phyloP scores from a whole-genome alignment of 2,113 vertebrate species.

The Procavia capensis region DNA sequence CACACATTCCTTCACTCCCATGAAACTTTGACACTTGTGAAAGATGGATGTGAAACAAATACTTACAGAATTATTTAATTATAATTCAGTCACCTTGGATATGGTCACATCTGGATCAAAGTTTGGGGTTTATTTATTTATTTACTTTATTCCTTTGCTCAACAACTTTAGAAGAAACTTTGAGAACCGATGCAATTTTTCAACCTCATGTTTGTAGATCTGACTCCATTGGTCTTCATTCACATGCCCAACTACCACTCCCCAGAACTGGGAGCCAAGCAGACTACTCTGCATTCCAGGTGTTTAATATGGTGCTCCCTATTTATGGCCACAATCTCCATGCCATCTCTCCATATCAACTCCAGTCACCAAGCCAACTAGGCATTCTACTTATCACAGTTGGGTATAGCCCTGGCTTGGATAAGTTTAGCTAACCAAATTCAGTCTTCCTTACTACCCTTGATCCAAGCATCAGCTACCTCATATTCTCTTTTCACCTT shows the following conservation, averaged over 20 bases:
- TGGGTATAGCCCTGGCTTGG: neutral
- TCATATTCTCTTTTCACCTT: neutral
- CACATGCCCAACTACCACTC: neutral
- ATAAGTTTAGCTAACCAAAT: neutral
- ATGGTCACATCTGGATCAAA: neutral
- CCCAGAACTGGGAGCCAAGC: neutral
- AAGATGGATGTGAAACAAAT: neutral
- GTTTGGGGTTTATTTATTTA: too few species aligned
- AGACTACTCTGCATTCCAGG: neutral
- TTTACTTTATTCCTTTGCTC: conserved; percentile 31
- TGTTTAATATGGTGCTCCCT: neutral
- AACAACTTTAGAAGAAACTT: neutral
- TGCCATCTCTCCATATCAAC: neutral
- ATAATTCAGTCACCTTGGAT: neutral
- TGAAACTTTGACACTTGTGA: neutral
- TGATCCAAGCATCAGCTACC: neutral
- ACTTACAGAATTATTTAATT: neutral
- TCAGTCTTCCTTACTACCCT: neutral
- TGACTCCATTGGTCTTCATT: neutral
- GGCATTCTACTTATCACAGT: neutral
- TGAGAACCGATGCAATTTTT: neutral
- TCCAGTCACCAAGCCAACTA: neutral
- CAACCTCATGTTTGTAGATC: neutral
- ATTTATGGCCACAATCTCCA: neutral
- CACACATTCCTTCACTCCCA: neutral